These are phyloP conservation scores for Drepana arcuata DNA, from an alignment of 1,140 invertebrate species.

Conservation along the genomic window DNA sequence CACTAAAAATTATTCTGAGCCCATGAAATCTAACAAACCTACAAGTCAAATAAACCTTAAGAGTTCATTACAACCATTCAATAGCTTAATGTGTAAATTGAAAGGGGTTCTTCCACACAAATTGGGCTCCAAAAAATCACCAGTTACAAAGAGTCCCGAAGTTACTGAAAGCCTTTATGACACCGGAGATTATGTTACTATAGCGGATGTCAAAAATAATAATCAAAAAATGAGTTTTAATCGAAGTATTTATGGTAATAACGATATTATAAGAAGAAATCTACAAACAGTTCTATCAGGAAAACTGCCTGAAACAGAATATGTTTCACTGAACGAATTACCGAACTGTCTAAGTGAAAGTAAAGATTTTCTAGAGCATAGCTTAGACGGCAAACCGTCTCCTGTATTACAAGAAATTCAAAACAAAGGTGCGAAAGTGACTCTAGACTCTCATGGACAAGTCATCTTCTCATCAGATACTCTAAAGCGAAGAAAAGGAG, in stretches of 20 bases:
- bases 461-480: slow-evolving; percentile 93
- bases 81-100: slow-evolving; percentile 76
- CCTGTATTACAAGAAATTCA: slow-evolving; percentile 42
- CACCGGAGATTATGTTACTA: slow-evolving; percentile 87
- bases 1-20: slow-evolving; percentile 25
- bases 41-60: slow-evolving; percentile 48
- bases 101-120: slow-evolving; percentile 75
- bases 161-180: slow-evolving; percentile 61
- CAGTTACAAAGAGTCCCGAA: slow-evolving; percentile 61
- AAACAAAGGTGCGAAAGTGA: slow-evolving; percentile 84
- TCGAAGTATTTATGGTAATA: slow-evolving; percentile 70
- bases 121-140: slow-evolving; percentile 68
- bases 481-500: slow-evolving; percentile 83
- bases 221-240: slow-evolving; percentile 74
- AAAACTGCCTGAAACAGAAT: slow-evolving; percentile 78
- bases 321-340: slow-evolving; percentile 85
- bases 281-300: slow-evolving; percentile 71
- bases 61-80: slow-evolving; percentile 70
- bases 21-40: slow-evolving; percentile 46
- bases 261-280: slow-evolving; percentile 73
- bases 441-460: slow-evolving; percentile 89
- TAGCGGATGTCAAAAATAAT: slow-evolving; percentile 85
- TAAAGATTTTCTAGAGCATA: slow-evolving; percentile 60
- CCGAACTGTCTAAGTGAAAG: slow-evolving; percentile 74
- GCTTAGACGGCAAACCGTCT: slow-evolving; percentile 35